A percentile compares a stretch with the other conserved stretches of the same genome.
These are phyloP conservation scores for Drosophila dunni DNA, from an alignment of 1,140 invertebrate genomes.

Conservation along the genomic window DNA sequence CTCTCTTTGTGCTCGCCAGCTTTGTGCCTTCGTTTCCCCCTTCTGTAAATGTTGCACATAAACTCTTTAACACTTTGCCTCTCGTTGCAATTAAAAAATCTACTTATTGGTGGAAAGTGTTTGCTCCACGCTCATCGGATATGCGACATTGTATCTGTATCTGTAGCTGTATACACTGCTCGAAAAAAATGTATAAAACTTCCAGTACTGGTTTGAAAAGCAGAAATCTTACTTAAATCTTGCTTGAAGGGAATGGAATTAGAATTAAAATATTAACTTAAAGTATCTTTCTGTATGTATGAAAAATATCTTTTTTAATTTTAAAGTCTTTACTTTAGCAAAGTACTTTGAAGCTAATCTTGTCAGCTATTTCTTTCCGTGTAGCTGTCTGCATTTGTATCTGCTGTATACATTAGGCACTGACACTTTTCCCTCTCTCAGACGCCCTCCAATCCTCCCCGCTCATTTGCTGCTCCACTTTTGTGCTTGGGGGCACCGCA, in stretches of 20 bases:
- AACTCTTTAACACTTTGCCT: constrained; percentile 84
- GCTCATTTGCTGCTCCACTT: constrained; percentile 63
- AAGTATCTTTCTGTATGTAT: no score
- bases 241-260: no score
- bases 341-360: no score
- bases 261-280: no score
- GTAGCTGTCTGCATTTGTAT: constrained; percentile 34
- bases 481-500: constrained; percentile 74
- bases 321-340: no score
- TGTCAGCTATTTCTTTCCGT: background rate
- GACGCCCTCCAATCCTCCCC: background rate
- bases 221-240: no score
- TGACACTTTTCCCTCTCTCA: background rate
- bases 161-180: constrained; percentile 37
- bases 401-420: constrained; percentile 67
- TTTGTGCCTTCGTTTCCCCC: background rate
- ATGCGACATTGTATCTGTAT: constrained; percentile 64
- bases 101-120: constrained; percentile 78
- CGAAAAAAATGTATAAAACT: no score
- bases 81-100: constrained; percentile 79
- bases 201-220: no score
- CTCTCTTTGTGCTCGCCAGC: constrained; percentile 33
- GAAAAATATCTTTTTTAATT: no score
- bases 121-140: constrained; percentile 27
- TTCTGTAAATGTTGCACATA: constrained; percentile 82